These are phyloP conservation scores for Aleiodes alternator DNA, from an alignment of 2,888 invertebrate genomes.

Conservation along the genomic window DNA sequence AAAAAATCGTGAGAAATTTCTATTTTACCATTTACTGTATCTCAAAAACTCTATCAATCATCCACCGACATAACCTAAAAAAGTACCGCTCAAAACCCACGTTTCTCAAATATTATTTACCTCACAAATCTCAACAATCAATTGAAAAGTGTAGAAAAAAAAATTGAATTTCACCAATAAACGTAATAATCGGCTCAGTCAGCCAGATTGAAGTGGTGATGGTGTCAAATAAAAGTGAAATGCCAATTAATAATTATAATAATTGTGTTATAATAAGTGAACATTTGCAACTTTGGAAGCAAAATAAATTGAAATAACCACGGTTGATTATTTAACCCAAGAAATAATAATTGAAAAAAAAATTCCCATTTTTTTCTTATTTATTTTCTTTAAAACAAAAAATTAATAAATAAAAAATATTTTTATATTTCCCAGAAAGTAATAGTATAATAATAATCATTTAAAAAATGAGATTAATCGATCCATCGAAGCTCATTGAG, in stretches of 20 bases:
- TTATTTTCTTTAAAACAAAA: neutral
- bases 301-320: slow-evolving; percentile 71
- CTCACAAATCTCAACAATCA: neutral
- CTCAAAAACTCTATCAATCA: neutral
- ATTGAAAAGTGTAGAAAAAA: neutral
- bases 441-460: neutral
- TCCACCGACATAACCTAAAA: slow-evolving; percentile 45
- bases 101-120: slow-evolving; percentile 38
- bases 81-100: slow-evolving; percentile 42
- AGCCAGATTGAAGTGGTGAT: slow-evolving; percentile 13
- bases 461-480: slow-evolving; percentile 78
- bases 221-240: slow-evolving; percentile 18
- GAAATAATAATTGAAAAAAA: neutral
- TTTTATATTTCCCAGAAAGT: neutral
- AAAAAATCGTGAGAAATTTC: neutral
- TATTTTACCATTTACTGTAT: too few species aligned
- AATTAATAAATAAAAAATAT: neutral
- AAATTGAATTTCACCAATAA: neutral
- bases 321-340: slow-evolving; percentile 10
- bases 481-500: slow-evolving; percentile 78
- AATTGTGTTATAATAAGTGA: slow-evolving; percentile 64
- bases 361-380: too few species aligned
- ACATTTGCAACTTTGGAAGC: slow-evolving; percentile 67
- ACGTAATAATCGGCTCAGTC: slow-evolving; percentile 4
- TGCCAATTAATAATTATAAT: slow-evolving; percentile 56